Evolutionary conservation across 2,797 vertebrate species (phyloP).

Genomic region (Cossypha dichroa): DNA sequence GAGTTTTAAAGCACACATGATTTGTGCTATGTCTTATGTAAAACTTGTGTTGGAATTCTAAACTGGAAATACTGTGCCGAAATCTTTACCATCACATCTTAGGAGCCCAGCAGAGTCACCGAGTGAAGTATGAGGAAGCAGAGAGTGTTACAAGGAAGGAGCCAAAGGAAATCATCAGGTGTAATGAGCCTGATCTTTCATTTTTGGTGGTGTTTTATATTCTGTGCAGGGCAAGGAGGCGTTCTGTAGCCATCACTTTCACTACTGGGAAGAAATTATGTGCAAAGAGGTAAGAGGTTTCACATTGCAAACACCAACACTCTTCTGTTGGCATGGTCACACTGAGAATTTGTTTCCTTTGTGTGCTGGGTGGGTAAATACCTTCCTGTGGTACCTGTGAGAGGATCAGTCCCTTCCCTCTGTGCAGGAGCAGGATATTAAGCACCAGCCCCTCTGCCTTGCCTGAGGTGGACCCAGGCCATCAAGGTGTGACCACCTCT

Average conservation of each 20-base stretch:
- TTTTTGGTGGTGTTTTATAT: background rate
- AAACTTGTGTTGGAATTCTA: background rate
- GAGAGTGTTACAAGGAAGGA: background rate
- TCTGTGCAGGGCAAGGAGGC: background rate
- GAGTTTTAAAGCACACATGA: background rate
- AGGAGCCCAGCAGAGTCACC: background rate
- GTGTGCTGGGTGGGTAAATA: background rate
- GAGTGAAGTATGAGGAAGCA: background rate
- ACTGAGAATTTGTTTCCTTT: background rate
- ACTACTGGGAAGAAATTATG: background rate
- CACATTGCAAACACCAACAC: accelerated
- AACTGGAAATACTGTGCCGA: background rate
- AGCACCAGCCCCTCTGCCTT: accelerated
- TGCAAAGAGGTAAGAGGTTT: background rate
- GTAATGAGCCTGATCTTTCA: background rate
- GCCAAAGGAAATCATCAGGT: background rate
- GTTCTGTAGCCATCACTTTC: background rate
- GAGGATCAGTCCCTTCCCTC: background rate
- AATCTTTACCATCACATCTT: background rate
- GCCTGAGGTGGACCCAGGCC: accelerated
- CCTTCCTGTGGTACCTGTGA: background rate
- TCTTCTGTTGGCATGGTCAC: background rate
- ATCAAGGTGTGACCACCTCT: background rate
- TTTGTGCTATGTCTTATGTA: background rate
- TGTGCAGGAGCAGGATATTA: background rate